Evolutionary conservation across 2,888 invertebrate species (phyloP), one percentile per base, ranked within the genome.

Genomic region (Koerneria pararmatus): DNA sequence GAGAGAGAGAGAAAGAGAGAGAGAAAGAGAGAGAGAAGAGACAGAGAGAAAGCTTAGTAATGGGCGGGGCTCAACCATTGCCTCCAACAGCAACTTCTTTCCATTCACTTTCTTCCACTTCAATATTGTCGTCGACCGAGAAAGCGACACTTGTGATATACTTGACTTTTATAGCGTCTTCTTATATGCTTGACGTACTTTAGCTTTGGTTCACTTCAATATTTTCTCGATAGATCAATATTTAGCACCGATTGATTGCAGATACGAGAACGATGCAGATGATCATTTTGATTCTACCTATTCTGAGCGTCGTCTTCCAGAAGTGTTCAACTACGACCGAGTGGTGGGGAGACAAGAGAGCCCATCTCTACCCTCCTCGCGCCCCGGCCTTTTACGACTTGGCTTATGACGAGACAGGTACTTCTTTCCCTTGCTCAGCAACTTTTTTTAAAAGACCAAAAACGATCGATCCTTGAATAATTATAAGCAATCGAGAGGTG

Each of bases 261-360:
- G n/a, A n/a, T n/a, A n/a, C n/a, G n/a, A n/a, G n/a, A n/a, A n/a
- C n/a, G n/a, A n/a, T n/a, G n/a, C n/a, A n/a, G n/a, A 54, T 64
- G 3, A 22, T 64, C 46, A 57, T 65, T 29, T 32, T 46, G 8
- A 49, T 65, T 58, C 65, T 58, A 29, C 48, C 58, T 11, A 15
- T 41, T 11, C 46, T 41, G 46, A 19, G 46, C 46, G 46, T 19
- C 48, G 29, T 65, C 22, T 22, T 64, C n/a, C 64, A 56, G 22
- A 41, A 15, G 53, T 27, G 29, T n/a, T 41, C 46, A 41, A 70
- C 76, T 22, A 82, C 82, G 34, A 82, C 82, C 19, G 82, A 82
- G 67, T 82, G 82, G 82, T 82, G 80, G 74, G 82, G 82, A 32
- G 82, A 82, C 64, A 71, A 78, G 6, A 64, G 82, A n/a, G 82